phyloP scores from a whole-genome alignment of 2,888 invertebrate species.

The Fragum whitleyi region DNA sequence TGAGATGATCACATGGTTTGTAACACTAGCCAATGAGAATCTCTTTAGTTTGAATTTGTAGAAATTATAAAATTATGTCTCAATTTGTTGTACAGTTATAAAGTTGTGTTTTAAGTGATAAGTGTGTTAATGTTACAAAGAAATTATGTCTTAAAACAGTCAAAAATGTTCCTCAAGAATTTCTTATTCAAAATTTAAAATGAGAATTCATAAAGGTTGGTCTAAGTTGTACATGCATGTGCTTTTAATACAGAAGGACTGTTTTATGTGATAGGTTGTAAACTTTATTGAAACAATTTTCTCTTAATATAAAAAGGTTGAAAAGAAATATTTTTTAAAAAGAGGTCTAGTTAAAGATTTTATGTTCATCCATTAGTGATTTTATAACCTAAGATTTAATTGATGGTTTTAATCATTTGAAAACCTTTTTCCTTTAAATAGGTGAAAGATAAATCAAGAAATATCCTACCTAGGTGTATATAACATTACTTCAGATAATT shows the following conservation, averaged over 20 bases:
- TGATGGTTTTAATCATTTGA: too few relatives aligned
- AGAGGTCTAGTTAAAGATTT: too few relatives aligned
- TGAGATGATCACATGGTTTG: slow-evolving; percentile 64
- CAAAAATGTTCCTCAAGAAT: neutral
- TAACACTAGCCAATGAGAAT: slow-evolving; percentile 54
- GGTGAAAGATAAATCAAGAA: neutral
- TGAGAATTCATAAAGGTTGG: too few relatives aligned
- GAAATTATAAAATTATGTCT: slow-evolving; percentile 21
- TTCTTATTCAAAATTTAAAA: too few relatives aligned
- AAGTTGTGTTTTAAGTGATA: neutral
- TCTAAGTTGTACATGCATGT: too few relatives aligned
- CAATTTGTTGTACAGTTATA: slow-evolving; percentile 20
- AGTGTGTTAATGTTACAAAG: neutral
- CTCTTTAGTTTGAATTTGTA: slow-evolving; percentile 33
- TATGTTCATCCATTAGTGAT: too few relatives aligned
- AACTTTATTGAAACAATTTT: neutral
- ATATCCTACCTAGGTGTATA: neutral
- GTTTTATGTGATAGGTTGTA: neutral
- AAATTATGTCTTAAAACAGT: neutral
- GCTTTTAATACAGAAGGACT: too few relatives aligned
- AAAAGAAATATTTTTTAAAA: neutral
- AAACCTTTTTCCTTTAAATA: too few relatives aligned
- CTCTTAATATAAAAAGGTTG: neutral
- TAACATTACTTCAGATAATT: neutral
- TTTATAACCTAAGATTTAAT: too few relatives aligned